Conservation (phyloP, 2,888 invertebrate genomes). For the Melieria omissa region DNA sequence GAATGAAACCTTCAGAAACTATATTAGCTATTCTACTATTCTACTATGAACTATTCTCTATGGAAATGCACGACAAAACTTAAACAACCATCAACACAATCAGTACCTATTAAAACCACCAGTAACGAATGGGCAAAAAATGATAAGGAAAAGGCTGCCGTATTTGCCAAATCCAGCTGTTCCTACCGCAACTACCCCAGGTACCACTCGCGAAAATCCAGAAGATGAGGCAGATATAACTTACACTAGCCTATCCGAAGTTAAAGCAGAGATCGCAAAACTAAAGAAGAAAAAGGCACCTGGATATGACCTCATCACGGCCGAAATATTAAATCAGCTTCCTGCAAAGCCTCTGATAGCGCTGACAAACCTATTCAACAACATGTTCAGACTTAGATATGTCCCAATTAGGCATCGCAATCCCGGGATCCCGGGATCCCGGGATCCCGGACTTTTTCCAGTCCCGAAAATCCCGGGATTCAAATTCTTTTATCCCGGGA, state of each 20-base stretch:
- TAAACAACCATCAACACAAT: slow-evolving; percentile 2
- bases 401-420: no score
- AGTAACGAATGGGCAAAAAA: not conserved
- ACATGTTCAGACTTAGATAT: no score
- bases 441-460: no score
- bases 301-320: slow-evolving; percentile 16
- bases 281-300: slow-evolving; percentile 14
- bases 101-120: not conserved
- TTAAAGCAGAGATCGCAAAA: slow-evolving; percentile 1
- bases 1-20: not conserved
- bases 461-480: no score
- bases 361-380: not conserved
- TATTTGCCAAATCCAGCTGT: not conserved
- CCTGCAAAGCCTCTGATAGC: not conserved
- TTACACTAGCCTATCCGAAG: not conserved
- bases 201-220: not conserved
- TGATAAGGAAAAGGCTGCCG: slow-evolving; percentile 5
- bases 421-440: no score
- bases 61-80: slow-evolving; percentile 18
- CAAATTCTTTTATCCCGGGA: no score
- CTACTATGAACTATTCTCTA: slow-evolving; percentile 14
- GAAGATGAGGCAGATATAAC: slow-evolving; percentile 1
- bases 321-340: slow-evolving; percentile 10
- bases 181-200: not conserved
- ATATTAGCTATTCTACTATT: no score